Evolutionary conservation across 2,113 vertebrate genomes (phyloP).

Genomic region (Nestor notabilis): DNA sequence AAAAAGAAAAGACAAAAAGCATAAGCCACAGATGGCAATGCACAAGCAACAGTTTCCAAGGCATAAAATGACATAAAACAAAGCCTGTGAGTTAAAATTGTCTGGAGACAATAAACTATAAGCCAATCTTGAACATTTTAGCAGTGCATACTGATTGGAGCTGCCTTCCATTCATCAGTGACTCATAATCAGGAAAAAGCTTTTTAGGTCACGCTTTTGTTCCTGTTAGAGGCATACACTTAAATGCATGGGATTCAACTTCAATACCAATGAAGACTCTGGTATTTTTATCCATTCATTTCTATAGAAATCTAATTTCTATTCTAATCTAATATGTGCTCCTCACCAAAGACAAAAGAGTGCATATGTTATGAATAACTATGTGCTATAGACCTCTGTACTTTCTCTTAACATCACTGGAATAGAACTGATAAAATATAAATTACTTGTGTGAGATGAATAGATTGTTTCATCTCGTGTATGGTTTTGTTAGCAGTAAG

Average conservation of each 20-base stretch:
- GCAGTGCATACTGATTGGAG: neutral
- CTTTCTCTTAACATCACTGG: neutral
- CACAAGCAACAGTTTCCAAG: neutral
- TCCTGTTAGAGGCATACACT: neutral
- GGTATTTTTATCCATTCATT: neutral
- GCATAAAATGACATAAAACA: neutral
- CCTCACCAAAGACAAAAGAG: neutral
- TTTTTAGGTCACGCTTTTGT: neutral
- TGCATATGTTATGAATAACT: neutral
- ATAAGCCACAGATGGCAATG: neutral
- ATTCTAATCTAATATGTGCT: neutral
- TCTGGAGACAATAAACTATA: neutral
- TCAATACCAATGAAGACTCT: neutral
- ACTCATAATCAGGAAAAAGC: neutral
- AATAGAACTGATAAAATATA: neutral
- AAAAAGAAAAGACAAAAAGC: neutral
- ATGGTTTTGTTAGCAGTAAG: neutral
- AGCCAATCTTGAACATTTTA: neutral
- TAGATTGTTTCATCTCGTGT: neutral
- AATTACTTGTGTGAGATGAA: neutral
- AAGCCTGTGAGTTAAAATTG: neutral
- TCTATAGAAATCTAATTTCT: neutral
- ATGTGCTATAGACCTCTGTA: neutral
- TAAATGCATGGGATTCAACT: neutral
- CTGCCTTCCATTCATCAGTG: neutral